Conservation (phyloP, 2,797 vertebrate genomes). For the Halcyon leucocephala region DNA sequence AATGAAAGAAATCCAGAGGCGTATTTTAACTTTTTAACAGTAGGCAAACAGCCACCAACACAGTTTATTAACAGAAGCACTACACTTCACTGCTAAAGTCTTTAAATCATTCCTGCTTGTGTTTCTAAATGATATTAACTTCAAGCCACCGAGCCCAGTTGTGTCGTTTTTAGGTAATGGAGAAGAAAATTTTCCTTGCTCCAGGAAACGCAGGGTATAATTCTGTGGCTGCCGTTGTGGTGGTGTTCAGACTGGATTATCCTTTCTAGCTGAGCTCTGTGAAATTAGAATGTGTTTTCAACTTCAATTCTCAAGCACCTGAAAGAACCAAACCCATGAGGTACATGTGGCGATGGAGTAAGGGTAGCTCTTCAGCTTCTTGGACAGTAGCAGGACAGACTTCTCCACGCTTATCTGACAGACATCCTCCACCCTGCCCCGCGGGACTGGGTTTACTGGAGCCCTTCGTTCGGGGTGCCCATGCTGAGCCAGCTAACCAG, state of each 20-base stretch:
- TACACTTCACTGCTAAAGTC: background rate
- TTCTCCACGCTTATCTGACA: background rate
- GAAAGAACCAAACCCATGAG: background rate
- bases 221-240: constrained; percentile 50
- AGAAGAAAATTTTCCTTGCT: constrained; percentile 45
- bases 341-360: background rate
- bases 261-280: background rate
- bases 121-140: constrained; percentile 9
- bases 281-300: background rate
- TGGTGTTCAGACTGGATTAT: background rate
- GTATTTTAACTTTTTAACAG: background rate
- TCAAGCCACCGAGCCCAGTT: constrained; percentile 18
- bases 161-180: constrained; percentile 10
- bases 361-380: background rate
- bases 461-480: background rate
- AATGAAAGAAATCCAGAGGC: background rate
- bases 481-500: constrained; percentile 31
- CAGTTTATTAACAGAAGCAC: background rate
- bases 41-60: background rate
- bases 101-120: background rate
- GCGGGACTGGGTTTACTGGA: background rate
- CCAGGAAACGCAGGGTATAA: constrained; percentile 55
- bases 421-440: background rate
- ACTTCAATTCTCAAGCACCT: background rate
- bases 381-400: background rate